A percentile compares a stretch with the other conserved stretches of the same genome.
These are phyloP conservation scores for human (Homo sapiens) DNA, from an alignment of 2,113 vertebrate species.

Conservation along the genomic window GRCh38 chr14:55050001-55050500, in stretches of 20 bases:
- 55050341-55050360: background rate
- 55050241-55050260: background rate
- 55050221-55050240: background rate
- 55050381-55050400: background rate
- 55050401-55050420: background rate
- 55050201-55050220: background rate
- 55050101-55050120: background rate
- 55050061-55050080: background rate
- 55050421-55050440: background rate
- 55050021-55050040: background rate
- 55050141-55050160: background rate
- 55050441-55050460: background rate
- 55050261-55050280: background rate
- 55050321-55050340: background rate
- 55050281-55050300: background rate
- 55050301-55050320: background rate
- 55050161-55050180: background rate
- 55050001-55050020: background rate
- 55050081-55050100: background rate
- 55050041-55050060: background rate
- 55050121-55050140: background rate
- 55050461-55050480: too few species aligned
- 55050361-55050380: background rate
- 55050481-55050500: too few species aligned
- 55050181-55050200: background rate